Evolutionary conservation across 2,113 vertebrate genomes (phyloP).

Genomic region (Mungos mungo): DNA sequence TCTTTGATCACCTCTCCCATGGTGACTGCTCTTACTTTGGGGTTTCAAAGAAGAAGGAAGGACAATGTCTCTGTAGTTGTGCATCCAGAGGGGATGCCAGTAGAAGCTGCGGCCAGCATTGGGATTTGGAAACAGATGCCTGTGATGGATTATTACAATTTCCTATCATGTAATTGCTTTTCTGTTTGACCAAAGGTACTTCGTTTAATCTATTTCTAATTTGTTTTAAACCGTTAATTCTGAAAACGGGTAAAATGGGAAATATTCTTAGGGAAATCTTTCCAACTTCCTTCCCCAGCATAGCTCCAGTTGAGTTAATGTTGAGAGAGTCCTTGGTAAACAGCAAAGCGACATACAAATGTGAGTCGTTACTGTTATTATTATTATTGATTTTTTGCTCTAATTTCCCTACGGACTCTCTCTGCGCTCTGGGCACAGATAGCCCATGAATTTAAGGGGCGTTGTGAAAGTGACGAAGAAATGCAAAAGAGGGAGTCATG

Average conservation of each 20-base stretch:
- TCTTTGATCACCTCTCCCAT: not conserved
- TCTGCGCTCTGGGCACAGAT: not conserved
- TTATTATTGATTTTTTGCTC: slow-evolving; percentile 40
- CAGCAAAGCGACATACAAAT: not conserved
- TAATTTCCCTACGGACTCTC: not conserved
- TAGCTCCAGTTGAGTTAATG: not conserved
- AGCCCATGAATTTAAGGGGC: not conserved
- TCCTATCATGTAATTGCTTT: slow-evolving; percentile 77
- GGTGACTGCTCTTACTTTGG: not conserved
- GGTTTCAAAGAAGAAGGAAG: not conserved
- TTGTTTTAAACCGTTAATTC: slow-evolving; percentile 73
- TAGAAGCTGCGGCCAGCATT: not conserved
- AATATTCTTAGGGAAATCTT: slow-evolving; percentile 61
- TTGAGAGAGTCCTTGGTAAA: not conserved
- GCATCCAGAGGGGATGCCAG: not conserved
- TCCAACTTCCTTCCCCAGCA: not conserved
- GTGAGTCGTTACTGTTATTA: not conserved
- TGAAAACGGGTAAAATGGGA: slow-evolving; percentile 56
- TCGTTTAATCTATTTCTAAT: slow-evolving; percentile 76
- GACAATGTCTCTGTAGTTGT: rapidly evolving
- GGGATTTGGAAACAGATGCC: not conserved
- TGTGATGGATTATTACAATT: slow-evolving; percentile 76
- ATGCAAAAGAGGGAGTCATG: not conserved
- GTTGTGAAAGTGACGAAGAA: not conserved
- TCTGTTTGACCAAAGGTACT: slow-evolving; percentile 76